A percentile compares a stretch with the other conserved stretches of the same genome.
These are phyloP conservation scores for Mirounga angustirostris DNA, from an alignment of 2,113 vertebrate species.

Conservation along the genomic window DNA sequence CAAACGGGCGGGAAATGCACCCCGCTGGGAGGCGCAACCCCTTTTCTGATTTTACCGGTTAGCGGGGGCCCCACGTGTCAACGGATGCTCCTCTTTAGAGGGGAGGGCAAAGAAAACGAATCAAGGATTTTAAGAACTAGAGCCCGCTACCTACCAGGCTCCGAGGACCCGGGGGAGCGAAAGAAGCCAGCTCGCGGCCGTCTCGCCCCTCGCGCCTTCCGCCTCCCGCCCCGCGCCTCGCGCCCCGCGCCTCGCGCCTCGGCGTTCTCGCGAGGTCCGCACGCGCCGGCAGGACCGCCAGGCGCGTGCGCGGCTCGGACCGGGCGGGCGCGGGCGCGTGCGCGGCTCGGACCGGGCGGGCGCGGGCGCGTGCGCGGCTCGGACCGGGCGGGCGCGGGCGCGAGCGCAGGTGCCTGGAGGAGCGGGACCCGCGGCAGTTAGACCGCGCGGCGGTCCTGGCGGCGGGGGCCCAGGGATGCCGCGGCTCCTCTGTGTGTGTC, in stretches of 20 bases:
- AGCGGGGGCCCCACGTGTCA: not conserved
- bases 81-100: not conserved
- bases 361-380: no score
- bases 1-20: not conserved
- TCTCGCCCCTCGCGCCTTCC: not conserved
- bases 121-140: not conserved
- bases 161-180: accelerated
- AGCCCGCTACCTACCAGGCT: accelerated
- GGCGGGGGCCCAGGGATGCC: not conserved
- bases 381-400: no score
- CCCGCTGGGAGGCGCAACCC: not conserved
- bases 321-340: accelerated
- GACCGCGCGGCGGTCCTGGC: accelerated
- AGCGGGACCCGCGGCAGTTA: not conserved
- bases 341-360: no score
- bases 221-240: not conserved
- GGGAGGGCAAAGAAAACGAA: not conserved
- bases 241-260: no score
- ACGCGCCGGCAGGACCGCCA: accelerated
- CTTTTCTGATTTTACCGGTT: not conserved
- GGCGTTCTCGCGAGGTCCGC: not conserved
- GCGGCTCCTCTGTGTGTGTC: accelerated
- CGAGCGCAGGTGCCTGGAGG: not conserved
- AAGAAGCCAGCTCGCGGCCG: not conserved
- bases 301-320: not conserved